Percentiles rank a stretch among this genome's conserved stretches.
These are phyloP conservation scores for Heliothis subflexa DNA, from an alignment of 1,140 invertebrate species.

Conservation along the genomic window DNA sequence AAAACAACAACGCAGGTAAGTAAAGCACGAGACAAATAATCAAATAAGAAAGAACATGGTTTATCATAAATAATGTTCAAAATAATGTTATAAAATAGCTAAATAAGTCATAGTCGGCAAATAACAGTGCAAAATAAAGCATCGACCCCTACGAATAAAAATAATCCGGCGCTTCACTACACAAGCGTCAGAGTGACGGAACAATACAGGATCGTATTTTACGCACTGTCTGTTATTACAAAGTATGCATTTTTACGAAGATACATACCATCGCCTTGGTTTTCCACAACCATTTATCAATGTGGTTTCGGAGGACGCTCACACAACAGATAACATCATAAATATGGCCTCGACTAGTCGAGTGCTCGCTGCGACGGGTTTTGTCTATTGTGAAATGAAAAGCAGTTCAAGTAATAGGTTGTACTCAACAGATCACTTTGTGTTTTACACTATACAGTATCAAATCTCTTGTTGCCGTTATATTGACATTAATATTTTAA, in stretches of 20 bases:
- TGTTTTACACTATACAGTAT: conserved; percentile 66
- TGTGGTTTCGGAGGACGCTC: conserved; percentile 84
- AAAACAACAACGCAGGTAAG: conserved; percentile 43
- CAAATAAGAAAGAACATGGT: conserved; percentile 23
- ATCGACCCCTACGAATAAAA: conserved; percentile 65
- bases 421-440: conserved; percentile 68
- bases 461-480: conserved; percentile 58
- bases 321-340: conserved; percentile 86
- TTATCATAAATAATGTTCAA: background rate
- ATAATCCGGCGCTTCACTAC: conserved; percentile 79
- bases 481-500: conserved; percentile 63
- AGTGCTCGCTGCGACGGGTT: conserved; percentile 84
- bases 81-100: background rate
- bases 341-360: conserved; percentile 86
- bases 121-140: conserved; percentile 38
- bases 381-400: conserved; percentile 84
- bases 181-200: conserved; percentile 76
- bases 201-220: conserved; percentile 73
- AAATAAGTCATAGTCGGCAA: conserved; percentile 15
- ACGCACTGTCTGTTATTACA: conserved; percentile 53
- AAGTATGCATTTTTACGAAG: conserved; percentile 59
- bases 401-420: conserved; percentile 68
- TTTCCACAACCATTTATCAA: conserved; percentile 81
- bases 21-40: conserved; percentile 6
- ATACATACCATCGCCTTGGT: conserved; percentile 83